Base-by-base conservation (phyloP, 2,888 invertebrate species). In the Leptura quadrifasciata region DNA sequence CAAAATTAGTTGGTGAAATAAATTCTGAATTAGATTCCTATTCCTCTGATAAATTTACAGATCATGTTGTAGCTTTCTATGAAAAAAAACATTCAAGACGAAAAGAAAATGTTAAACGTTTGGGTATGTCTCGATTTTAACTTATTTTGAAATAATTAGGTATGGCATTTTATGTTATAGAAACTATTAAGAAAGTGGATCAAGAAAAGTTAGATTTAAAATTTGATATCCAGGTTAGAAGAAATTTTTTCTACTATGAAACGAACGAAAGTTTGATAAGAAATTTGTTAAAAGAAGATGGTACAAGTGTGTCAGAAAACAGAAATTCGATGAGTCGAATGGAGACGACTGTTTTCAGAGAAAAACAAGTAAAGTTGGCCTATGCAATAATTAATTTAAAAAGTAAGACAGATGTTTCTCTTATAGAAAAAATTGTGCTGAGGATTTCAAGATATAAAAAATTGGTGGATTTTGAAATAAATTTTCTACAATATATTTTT, bases 401-500 rank as follows among this genome's bases (percentile, higher is more conserved):
- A 39, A 54, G 64, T 68, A 64, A 57, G 12, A 12, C 47, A 9
- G 65, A 73, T 47, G 27, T 61, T 52, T 39, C 61, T 54, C 75
- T 81, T 31, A 35, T 82, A 21, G 63, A 79, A 47, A 74, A 24
- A 39, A 76, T 81, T 31, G 65, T 83, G 21, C 12, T 71, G 1
- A 68, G 31, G 58, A 55, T 83, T 15, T 68, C 74, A 47, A 69
- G 39, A 58, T 76, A 76, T 75, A 31, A 60, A 35, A 17, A n/a
- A 2, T 69, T 81, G 9, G 75, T 73, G 57, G 27, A 18, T n/a
- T 78, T 73, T 74, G 81, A 83, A 75, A 70, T 69, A 20, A 74
- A 74, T 15, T 81, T 81, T 70, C 47, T 83, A 20, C 61, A 64
- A n/a, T 79, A 81, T 60, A 54, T 81, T 4, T 82, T 80, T 77